These are phyloP conservation scores for Hyphantria cunea DNA, from an alignment of 1,140 invertebrate genomes.

Conservation along the genomic window DNA sequence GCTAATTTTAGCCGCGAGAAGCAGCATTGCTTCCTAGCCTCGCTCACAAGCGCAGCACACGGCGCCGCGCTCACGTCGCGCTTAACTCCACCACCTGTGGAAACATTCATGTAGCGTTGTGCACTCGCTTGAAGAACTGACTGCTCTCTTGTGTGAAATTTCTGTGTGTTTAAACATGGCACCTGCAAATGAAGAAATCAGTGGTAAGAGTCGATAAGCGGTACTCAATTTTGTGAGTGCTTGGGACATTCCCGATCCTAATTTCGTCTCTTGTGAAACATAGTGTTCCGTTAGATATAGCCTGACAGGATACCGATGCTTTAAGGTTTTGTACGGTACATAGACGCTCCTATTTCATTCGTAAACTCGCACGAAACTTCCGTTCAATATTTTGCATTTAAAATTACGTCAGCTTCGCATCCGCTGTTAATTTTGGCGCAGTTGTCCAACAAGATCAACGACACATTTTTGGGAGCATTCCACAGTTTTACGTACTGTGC, in stretches of 20 bases:
- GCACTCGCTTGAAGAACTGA: constrained; percentile 5
- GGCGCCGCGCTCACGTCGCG: constrained; percentile 55
- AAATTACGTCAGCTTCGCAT: constrained; percentile 23
- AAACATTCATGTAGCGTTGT: constrained; percentile 19
- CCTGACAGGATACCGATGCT: too few relatives aligned
- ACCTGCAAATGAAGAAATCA: constrained; percentile 46
- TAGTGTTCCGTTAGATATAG: too few relatives aligned
- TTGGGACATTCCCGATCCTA: not conserved
- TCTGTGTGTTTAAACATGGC: constrained; percentile 42
- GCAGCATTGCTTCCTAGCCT: constrained; percentile 37
- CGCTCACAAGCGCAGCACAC: constrained; percentile 51
- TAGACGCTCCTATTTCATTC: not conserved
- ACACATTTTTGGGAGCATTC: not conserved
- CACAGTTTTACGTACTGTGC: not conserved
- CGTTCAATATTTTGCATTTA: constrained; percentile 10
- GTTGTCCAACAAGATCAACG: constrained; percentile 12
- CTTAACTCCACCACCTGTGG: constrained; percentile 11
- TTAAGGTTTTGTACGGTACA: too few relatives aligned
- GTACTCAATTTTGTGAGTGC: not conserved
- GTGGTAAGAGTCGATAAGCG: constrained; percentile 46
- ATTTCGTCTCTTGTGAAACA: not conserved
- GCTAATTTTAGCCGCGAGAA: constrained; percentile 65
- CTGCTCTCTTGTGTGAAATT: constrained; percentile 19
- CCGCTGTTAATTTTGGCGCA: constrained; percentile 19
- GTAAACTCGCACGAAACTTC: not conserved